These are phyloP conservation scores for Polypterus senegalus DNA, from an alignment of 2,113 vertebrate species.

Conservation along the genomic window DNA sequence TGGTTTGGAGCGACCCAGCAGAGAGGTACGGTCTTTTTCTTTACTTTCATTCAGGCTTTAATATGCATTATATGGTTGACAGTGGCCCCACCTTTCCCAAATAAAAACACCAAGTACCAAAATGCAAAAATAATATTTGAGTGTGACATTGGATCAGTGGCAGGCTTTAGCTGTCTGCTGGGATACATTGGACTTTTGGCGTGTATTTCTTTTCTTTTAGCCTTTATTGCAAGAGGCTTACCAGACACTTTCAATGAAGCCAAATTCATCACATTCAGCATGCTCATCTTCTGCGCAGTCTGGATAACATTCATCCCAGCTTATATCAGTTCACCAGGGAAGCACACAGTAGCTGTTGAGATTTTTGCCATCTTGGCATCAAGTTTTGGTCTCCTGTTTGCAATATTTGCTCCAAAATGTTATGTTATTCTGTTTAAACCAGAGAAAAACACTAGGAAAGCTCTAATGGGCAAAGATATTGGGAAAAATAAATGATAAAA, in stretches of 20 bases:
- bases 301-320: constrained; percentile 45
- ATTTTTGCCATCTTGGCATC: constrained; percentile 50
- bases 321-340: constrained; percentile 46
- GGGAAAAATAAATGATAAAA: too few species aligned
- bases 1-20: constrained; percentile 33
- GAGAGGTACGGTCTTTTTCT: constrained; percentile 23
- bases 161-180: not conserved
- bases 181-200: constrained; percentile 1
- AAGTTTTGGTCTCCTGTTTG: constrained; percentile 42
- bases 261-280: constrained; percentile 45
- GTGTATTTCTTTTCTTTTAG: not conserved
- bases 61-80: constrained; percentile 27
- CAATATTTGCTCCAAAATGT: constrained; percentile 49
- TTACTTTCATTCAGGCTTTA: constrained; percentile 22
- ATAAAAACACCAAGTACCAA: constrained; percentile 33
- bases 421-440: constrained; percentile 45
- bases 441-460: constrained; percentile 46
- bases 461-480: constrained; percentile 27
- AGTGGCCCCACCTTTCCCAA: constrained; percentile 22
- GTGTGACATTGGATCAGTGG: not conserved
- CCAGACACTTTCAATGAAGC: constrained; percentile 32
- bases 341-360: constrained; percentile 45
- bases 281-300: constrained; percentile 51
- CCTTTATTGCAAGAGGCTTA: not conserved
- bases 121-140: constrained; percentile 26